Percentiles rank a stretch among this genome's conserved stretches.
Evolutionary conservation across 2,888 invertebrate genomes (phyloP).

Genomic region (Sceliomorpha sp.): DNA sequence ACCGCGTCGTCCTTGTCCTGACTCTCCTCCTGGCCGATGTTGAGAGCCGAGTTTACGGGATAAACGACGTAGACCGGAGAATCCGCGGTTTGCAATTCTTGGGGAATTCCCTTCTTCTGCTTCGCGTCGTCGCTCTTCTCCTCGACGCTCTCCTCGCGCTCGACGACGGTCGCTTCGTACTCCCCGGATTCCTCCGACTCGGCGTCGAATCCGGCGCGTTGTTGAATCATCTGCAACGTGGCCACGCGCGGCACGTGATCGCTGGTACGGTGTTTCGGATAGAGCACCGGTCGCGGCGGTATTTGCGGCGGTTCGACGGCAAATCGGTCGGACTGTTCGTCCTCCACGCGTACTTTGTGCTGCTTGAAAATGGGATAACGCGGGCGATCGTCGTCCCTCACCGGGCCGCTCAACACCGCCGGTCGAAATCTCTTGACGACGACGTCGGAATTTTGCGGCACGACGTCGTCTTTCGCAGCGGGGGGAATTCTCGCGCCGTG

Average conservation of each 20-base stretch:
- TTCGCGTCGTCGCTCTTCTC: constrained; percentile 45
- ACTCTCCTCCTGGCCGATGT: constrained; percentile 80
- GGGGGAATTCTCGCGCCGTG: constrained; percentile 25
- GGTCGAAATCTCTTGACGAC: constrained; percentile 63
- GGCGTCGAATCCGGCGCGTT: constrained; percentile 68
- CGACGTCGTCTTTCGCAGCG: constrained; percentile 48
- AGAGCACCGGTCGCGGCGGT: constrained; percentile 80
- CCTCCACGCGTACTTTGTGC: constrained; percentile 69
- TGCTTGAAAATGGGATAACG: constrained; percentile 32
- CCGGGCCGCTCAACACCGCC: constrained; percentile 31
- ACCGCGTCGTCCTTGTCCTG: constrained; percentile 81
- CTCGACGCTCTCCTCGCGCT: constrained; percentile 45
- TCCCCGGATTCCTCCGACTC: constrained; percentile 75
- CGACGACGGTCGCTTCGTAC: constrained; percentile 74
- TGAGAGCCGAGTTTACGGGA: constrained; percentile 82
- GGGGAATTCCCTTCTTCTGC: constrained; percentile 59
- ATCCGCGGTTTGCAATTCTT: constrained; percentile 30
- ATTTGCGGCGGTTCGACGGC: constrained; percentile 73
- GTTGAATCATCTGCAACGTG: constrained; percentile 86
- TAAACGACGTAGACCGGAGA: constrained; percentile 83
- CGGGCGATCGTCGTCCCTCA: constrained; percentile 29
- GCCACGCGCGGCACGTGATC: constrained; percentile 82
- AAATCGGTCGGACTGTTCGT: constrained; percentile 70
- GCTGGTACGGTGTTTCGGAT: constrained; percentile 78
- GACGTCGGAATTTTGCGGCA: constrained; percentile 52